Percentiles rank a stretch among this genome's conserved stretches.
Conservation (phyloP, 37 sponge, comb jelly and placozoan species). For the Crambe crambe region DNA sequence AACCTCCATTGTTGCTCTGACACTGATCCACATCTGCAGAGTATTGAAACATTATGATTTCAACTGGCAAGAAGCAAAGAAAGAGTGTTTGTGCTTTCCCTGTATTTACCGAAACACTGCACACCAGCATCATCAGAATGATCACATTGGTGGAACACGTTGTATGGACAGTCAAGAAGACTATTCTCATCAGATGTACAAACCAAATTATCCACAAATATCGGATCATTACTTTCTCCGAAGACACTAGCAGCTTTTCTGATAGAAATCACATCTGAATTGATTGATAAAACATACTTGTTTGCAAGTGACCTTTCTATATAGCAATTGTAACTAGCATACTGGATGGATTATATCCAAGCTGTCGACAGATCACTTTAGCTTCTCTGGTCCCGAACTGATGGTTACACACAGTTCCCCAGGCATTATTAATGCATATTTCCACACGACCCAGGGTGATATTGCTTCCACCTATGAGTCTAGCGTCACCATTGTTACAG, state of each 20-base stretch:
- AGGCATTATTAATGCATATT: slow-evolving; percentile 49
- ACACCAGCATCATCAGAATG: slow-evolving; percentile 43
- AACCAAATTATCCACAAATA: slow-evolving; percentile 20
- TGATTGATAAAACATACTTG: too few relatives aligned
- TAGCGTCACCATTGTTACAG: slow-evolving; percentile 30
- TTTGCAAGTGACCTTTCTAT: background rate
- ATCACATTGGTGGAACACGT: slow-evolving; percentile 11
- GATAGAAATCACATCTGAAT: too few relatives aligned
- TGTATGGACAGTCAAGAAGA: slow-evolving; percentile 5
- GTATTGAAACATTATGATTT: background rate
- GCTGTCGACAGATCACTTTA: slow-evolving; percentile 37
- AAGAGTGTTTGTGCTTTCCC: slow-evolving; percentile 6
- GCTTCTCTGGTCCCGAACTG: slow-evolving; percentile 35
- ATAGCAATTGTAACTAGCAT: too few relatives aligned
- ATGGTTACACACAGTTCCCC: slow-evolving; percentile 43
- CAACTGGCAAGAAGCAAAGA: background rate
- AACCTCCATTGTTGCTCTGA: slow-evolving; percentile 29
- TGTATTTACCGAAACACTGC: slow-evolving; percentile 19
- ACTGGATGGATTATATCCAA: slow-evolving; percentile 4
- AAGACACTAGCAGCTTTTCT: too few relatives aligned
- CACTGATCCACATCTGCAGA: slow-evolving; percentile 56
- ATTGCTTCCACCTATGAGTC: slow-evolving; percentile 25
- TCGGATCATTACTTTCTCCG: too few relatives aligned
- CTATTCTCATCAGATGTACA: slow-evolving; percentile 6
- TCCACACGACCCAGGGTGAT: slow-evolving; percentile 30